A percentile compares a stretch with the other conserved stretches of the same genome.
These are phyloP conservation scores for Atherinomorus stipes DNA, from an alignment of 2,113 vertebrate genomes.

Conservation along the genomic window DNA sequence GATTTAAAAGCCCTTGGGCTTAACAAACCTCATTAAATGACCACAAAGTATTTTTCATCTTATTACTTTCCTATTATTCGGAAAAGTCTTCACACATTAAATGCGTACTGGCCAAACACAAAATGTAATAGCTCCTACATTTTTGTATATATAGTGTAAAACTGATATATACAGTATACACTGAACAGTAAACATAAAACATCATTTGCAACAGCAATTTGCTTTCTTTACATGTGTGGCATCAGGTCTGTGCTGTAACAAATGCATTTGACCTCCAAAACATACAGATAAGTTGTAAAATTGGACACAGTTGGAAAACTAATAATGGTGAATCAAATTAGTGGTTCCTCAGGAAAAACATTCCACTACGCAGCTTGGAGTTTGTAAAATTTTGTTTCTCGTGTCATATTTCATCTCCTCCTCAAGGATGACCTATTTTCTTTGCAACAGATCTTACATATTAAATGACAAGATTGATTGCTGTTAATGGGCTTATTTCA, in stretches of 20 bases:
- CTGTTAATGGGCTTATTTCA: slow-evolving; percentile 63
- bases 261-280: slow-evolving; percentile 28
- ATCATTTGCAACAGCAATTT: neutral
- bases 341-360: slow-evolving; percentile 37
- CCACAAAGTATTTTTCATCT: slow-evolving; percentile 7
- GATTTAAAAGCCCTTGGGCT: slow-evolving; percentile 19
- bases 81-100: slow-evolving; percentile 6
- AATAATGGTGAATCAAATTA: slow-evolving; percentile 45
- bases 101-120: neutral
- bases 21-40: slow-evolving; percentile 35
- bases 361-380: slow-evolving; percentile 32
- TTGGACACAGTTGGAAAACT: slow-evolving; percentile 46
- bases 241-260: neutral
- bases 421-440: slow-evolving; percentile 61
- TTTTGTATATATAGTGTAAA: slow-evolving; percentile 1
- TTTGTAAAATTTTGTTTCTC: slow-evolving; percentile 45
- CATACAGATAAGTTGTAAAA: slow-evolving; percentile 43
- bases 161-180: neutral
- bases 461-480: slow-evolving; percentile 64
- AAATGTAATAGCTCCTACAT: slow-evolving; percentile 1
- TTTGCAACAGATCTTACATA: slow-evolving; percentile 55
- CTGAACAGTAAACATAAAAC: neutral
- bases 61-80: slow-evolving; percentile 18
- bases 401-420: slow-evolving; percentile 56
- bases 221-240: slow-evolving; percentile 1